phyloP scores from a whole-genome alignment of 2,113 vertebrate genomes.

The Gadus chalcogrammus region DNA sequence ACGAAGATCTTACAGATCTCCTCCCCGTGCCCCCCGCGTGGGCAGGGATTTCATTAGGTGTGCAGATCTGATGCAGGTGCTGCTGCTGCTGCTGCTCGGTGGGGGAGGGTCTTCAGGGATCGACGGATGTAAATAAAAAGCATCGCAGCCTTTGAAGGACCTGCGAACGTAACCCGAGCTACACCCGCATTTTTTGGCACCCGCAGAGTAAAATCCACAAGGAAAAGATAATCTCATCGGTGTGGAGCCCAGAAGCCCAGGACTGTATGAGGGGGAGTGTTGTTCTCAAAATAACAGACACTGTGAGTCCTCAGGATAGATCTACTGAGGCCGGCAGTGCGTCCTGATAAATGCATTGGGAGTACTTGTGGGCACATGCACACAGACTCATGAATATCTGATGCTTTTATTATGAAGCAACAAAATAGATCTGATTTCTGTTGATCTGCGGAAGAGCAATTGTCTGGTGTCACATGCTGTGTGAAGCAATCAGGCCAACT shows the following conservation, averaged over 20 bases:
- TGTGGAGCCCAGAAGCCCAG: not conserved
- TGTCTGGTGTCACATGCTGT: conserved; percentile 37
- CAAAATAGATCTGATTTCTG: not conserved
- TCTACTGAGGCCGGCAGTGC: not conserved
- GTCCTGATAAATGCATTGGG: conserved; percentile 12
- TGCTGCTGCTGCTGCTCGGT: too few species aligned
- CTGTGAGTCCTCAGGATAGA: not conserved
- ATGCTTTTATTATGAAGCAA: too few species aligned
- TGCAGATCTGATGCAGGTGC: too few species aligned
- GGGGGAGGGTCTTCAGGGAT: too few species aligned
- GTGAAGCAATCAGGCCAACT: conserved; percentile 43
- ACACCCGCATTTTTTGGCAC: conserved; percentile 16
- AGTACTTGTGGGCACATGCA: conserved; percentile 11
- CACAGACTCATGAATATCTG: conserved; percentile 1
- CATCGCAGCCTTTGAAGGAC: not conserved
- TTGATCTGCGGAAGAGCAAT: conserved; percentile 28
- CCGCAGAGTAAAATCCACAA: conserved; percentile 6
- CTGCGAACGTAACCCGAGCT: not conserved
- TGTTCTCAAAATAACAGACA: conserved; percentile 32
- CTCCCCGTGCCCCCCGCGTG: too few species aligned
- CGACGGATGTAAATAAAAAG: not conserved
- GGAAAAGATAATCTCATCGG: not conserved
- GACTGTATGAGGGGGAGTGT: conserved; percentile 27
- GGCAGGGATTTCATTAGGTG: too few species aligned
- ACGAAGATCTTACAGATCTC: too few species aligned